Base-by-base conservation (phyloP, 2,888 invertebrate species). In the Diarsia rubi region DNA sequence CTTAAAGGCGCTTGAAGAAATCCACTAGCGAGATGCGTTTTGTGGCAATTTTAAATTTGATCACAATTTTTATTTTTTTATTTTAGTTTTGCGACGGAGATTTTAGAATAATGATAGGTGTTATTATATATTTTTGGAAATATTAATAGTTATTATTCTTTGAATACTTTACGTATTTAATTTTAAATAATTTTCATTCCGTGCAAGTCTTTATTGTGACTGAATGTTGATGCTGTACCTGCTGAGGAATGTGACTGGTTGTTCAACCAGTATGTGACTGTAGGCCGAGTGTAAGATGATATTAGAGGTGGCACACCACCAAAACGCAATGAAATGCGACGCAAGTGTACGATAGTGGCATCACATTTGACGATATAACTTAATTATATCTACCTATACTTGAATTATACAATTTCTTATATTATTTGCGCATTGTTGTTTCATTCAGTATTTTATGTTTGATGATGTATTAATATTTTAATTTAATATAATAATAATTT, bases 151-250 rank as follows among this genome's bases (percentile, higher is more conserved):
- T 92, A 91, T 92, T 94, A 93, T 94, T 94, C 92, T 95, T 95
- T 87, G 91, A 92, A 90, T 96, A 96, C 95, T 94, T 95, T 94
- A 94, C 90, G 95, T 96, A 96, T 95, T 93, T 94, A 93, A 94
- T 93, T 93, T 93, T 93, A 94, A 87, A 92, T 92, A 90, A 92
- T 92, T 94, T 96, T 95, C 96, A 96, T 96, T 96, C 96, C 96
- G 95, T 95, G 94, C 90, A 93, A 93, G 93, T 93, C 94, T 92
- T 93, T 91, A 89, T 90, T 91, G 91, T 93, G 95, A 93, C 93
- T 95, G 95, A 94, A 93, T 93, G 93, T 90, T 93, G 93, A 93
- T 93, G 93, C 92, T 92, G 93, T 95, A 92, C 93, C 92, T 94
- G 93, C 86, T 90, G 80, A 87, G 76, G 75, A 84, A 88, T 92